Evolutionary conservation across 2,888 invertebrate species (phyloP).

Genomic region (Crossocerus cetratus): DNA sequence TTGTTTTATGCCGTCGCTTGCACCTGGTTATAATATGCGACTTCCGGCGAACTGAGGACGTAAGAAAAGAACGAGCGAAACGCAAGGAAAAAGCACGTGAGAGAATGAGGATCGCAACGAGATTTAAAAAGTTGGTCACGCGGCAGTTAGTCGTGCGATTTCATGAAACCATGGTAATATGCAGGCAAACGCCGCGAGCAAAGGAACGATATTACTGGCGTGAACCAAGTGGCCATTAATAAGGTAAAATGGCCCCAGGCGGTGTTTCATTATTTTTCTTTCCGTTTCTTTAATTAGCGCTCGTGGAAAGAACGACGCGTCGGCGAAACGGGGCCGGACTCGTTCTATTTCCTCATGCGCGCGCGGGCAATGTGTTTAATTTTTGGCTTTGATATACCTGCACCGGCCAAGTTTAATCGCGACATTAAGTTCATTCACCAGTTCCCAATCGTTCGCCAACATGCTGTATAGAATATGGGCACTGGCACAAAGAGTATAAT

Average conservation of each 20-base stretch:
- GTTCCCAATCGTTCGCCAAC: background rate
- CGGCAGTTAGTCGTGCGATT: slow-evolving; percentile 66
- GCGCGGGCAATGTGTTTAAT: slow-evolving; percentile 13
- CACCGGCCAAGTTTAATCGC: background rate
- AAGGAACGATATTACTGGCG: slow-evolving; percentile 46
- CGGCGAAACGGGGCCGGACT: background rate
- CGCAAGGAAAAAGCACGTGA: background rate
- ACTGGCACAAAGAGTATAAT: background rate
- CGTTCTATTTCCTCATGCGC: slow-evolving; percentile 16
- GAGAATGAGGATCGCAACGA: background rate
- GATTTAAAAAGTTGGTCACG: slow-evolving; percentile 64
- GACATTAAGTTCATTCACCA: background rate
- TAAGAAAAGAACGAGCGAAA: background rate
- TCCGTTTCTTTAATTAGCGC: slow-evolving; percentile 48
- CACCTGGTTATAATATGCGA: background rate
- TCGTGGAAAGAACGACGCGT: slow-evolving; percentile 15
- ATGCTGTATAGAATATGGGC: background rate
- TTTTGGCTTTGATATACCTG: background rate
- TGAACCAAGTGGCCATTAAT: slow-evolving; percentile 65
- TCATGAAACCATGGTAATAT: slow-evolving; percentile 64
- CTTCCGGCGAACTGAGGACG: too few relatives aligned
- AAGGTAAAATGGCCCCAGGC: slow-evolving; percentile 53
- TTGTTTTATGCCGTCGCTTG: background rate
- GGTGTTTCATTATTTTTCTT: slow-evolving; percentile 56
- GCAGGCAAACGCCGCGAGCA: slow-evolving; percentile 39